Base-by-base conservation (phyloP, 2,888 invertebrate species). In the Apamea crenata region DNA sequence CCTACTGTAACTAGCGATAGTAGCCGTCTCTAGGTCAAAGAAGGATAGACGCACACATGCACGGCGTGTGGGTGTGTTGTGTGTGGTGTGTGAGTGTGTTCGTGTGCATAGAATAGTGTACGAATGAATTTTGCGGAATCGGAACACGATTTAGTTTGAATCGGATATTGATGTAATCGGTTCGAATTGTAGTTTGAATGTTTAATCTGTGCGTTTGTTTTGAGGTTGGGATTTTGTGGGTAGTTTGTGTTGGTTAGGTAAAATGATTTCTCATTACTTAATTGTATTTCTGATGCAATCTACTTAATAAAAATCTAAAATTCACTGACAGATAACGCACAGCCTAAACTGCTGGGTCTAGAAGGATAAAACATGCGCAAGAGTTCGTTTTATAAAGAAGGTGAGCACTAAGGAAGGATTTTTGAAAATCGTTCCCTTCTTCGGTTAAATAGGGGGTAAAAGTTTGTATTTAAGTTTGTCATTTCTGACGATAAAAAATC, bases 21-120 rank as follows among this genome's bases (percentile, higher is more conserved):
- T 95, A 94, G 94, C 89, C 92, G 94, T 92, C 94, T 95, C 95
- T 96, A 96, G 96, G 96, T 97, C 96, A 96, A 96, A 96, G 95
- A 96, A 96, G 96, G 96, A 96, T 96, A 96, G 93, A 96, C 96
- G 92, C 96, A 96, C 95, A 96, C 96, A 94, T 91, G 86, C 87
- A 88, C 59, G 86, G 78, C 83, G 78, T 90, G 87, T 86, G 77
- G 71, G 80, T 80, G 80, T 86, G 78, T 63, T 66, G 71, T 77
- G 81, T 77, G 18, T 10, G 18, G 14, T 10, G 5, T 56, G 65
- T 14, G 10, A 3, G 50, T 67, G 40, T 77, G 72, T 18, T 67
- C 53, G 80, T 84, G 85, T 84, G 85, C 77, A 80, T 77, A 61
- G 78, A 81, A 89, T 87, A 88, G 88, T 87, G 76, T 88, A 83